Percentiles rank a stretch among this genome's conserved stretches.
Evolutionary conservation across 2,888 invertebrate genomes (phyloP).

Genomic region (Microctonus aethiopoides): DNA sequence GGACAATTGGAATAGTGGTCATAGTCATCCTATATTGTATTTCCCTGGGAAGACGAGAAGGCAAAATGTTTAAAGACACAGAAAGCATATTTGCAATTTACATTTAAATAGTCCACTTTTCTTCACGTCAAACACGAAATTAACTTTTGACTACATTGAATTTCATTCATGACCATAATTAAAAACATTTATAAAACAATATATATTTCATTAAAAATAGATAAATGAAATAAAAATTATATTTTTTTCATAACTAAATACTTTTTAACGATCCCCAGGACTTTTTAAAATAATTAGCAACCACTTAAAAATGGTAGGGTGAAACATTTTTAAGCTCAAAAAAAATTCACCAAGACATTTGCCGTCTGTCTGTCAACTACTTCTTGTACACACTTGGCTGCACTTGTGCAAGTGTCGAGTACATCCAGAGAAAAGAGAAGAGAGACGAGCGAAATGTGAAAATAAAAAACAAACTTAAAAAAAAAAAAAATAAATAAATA

Average conservation of each 20-base stretch:
- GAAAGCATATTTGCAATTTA: conserved; percentile 39
- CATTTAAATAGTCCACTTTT: conserved; percentile 36
- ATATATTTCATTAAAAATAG: background rate
- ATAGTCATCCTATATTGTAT: background rate
- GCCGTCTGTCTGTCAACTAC: background rate
- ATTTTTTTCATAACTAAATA: background rate
- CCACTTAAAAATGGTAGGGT: background rate
- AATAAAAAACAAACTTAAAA: background rate
- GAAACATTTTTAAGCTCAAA: background rate
- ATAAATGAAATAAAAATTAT: background rate
- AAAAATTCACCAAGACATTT: conserved; percentile 1
- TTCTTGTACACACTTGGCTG: background rate
- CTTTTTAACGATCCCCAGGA: background rate
- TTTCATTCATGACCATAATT: conserved; percentile 12
- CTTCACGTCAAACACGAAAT: background rate
- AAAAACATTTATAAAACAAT: background rate
- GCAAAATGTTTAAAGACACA: conserved; percentile 37
- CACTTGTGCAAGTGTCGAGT: background rate
- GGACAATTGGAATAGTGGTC: background rate
- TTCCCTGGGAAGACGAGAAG: background rate
- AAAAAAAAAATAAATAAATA: conserved; percentile 11
- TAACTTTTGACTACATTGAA: conserved; percentile 22
- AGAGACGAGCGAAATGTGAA: background rate
- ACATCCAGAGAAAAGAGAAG: background rate
- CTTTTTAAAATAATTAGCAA: background rate